A percentile compares a stretch with the other conserved stretches of the same genome.
Conservation (phyloP, 2,113 vertebrate species). For the Siphamia tubifer region DNA sequence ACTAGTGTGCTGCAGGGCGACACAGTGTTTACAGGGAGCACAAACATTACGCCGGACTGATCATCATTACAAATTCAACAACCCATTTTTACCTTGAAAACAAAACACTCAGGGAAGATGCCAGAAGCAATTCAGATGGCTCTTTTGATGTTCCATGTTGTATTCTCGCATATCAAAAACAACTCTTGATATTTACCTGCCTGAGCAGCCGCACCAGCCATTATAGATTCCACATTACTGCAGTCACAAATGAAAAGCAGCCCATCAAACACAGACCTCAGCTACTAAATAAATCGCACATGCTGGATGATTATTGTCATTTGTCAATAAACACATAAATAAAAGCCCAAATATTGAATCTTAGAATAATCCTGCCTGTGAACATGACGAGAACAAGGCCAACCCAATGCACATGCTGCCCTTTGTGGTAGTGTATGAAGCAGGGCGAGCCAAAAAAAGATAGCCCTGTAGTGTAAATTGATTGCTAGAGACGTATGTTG, state of each 20-base stretch:
- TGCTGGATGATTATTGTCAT: slow-evolving; percentile 3
- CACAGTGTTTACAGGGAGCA: slow-evolving; percentile 4
- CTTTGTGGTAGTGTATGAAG: slow-evolving; percentile 27
- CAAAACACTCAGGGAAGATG: slow-evolving; percentile 29
- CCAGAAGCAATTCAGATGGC: slow-evolving; percentile 12
- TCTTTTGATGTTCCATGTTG: slow-evolving; percentile 4
- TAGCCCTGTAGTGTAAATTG: slow-evolving; percentile 56
- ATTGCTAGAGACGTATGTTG: slow-evolving; percentile 67
- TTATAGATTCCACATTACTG: slow-evolving; percentile 15
- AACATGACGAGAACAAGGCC: slow-evolving; percentile 25
- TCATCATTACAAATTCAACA: slow-evolving; percentile 12
- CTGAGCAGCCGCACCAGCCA: background rate
- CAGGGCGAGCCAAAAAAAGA: slow-evolving; percentile 46
- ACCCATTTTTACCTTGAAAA: slow-evolving; percentile 39
- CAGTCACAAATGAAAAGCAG: slow-evolving; percentile 30
- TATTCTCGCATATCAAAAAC: slow-evolving; percentile 17
- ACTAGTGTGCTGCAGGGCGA: slow-evolving; percentile 11
- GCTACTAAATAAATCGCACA: slow-evolving; percentile 12
- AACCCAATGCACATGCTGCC: slow-evolving; percentile 15
- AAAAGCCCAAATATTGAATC: slow-evolving; percentile 16
- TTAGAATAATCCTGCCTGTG: slow-evolving; percentile 6
- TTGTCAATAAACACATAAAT: slow-evolving; percentile 13
- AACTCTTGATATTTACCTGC: background rate
- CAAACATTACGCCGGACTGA: slow-evolving; percentile 19
- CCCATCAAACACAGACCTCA: slow-evolving; percentile 25